A percentile compares a stretch with the other conserved stretches of the same genome.
Conservation (phyloP, 2,797 vertebrate species). For the Malacoraja senta region DNA sequence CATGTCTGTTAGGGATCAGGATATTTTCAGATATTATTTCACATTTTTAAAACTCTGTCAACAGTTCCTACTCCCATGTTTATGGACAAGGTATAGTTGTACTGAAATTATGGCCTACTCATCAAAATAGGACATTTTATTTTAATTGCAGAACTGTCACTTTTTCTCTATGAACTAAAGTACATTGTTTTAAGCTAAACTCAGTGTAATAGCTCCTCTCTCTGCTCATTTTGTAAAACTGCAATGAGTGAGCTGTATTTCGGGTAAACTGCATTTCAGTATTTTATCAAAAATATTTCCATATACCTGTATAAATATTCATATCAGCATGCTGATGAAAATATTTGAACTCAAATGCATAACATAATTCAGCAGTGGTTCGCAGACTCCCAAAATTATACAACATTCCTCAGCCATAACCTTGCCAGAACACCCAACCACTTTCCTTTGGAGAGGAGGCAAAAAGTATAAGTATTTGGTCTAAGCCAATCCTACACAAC, state of each 20-base stretch:
- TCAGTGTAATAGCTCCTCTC: slow-evolving; percentile 95
- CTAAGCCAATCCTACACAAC: neutral
- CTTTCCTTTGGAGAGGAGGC: neutral
- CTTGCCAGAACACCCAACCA: neutral
- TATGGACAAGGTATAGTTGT: neutral
- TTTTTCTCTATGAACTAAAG: neutral
- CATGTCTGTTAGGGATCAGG: slow-evolving; percentile 73
- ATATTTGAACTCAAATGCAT: neutral
- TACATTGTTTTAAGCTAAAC: slow-evolving; percentile 34
- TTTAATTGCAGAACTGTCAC: slow-evolving; percentile 13
- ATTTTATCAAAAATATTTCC: neutral
- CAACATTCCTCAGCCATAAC: neutral
- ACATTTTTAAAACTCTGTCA: slow-evolving; percentile 15
- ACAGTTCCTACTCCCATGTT: neutral
- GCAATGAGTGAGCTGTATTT: slow-evolving; percentile 47
- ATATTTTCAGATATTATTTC: slow-evolving; percentile 72
- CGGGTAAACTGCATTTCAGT: slow-evolving; percentile 25
- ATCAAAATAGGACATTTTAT: neutral
- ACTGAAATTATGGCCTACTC: neutral
- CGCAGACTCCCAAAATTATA: neutral
- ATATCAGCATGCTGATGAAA: neutral
- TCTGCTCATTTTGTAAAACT: slow-evolving; percentile 68
- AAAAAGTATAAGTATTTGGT: neutral
- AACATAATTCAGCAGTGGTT: neutral
- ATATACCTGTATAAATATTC: neutral